A percentile compares a stretch with the other conserved stretches of the same genome.
phyloP scores from a whole-genome alignment of 2,113 vertebrate genomes.

The Litocranius walleri region DNA sequence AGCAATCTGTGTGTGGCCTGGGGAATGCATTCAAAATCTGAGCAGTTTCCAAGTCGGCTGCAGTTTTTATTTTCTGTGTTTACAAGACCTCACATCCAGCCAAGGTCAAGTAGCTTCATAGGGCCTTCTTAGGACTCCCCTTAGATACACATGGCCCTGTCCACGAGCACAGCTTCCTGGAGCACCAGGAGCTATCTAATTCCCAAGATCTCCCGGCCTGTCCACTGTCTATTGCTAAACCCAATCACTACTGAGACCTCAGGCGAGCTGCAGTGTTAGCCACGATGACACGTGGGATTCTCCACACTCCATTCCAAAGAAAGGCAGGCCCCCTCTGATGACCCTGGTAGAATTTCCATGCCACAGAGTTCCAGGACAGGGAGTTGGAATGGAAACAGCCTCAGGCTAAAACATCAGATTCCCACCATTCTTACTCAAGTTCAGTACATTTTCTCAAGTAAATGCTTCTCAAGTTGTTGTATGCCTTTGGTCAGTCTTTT shows the following conservation, averaged over 20 bases:
- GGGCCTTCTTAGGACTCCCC: not conserved
- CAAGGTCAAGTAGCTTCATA: not conserved
- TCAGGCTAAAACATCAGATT: not conserved
- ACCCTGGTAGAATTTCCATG: not conserved
- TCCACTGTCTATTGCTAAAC: not conserved
- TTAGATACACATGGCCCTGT: not conserved
- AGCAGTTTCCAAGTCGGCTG: not conserved
- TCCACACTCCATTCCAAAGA: not conserved
- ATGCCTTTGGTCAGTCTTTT: slow-evolving; percentile 7
- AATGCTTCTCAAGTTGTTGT: not conserved
- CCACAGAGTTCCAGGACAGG: not conserved
- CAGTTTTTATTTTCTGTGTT: slow-evolving; percentile 15
- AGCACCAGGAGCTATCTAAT: not conserved
- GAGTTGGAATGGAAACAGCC: not conserved
- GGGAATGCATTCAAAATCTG: not conserved
- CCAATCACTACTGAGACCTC: not conserved
- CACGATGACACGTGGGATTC: not conserved
- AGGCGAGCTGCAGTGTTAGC: not conserved
- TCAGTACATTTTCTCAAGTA: not conserved
- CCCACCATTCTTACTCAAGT: not conserved
- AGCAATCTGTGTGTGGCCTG: not conserved
- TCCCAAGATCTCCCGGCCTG: not conserved
- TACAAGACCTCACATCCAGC: not conserved
- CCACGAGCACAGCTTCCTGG: not conserved
- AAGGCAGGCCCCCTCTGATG: not conserved